phyloP scores from a whole-genome alignment of 2,888 invertebrate genomes.

The Stenurella melanura region DNA sequence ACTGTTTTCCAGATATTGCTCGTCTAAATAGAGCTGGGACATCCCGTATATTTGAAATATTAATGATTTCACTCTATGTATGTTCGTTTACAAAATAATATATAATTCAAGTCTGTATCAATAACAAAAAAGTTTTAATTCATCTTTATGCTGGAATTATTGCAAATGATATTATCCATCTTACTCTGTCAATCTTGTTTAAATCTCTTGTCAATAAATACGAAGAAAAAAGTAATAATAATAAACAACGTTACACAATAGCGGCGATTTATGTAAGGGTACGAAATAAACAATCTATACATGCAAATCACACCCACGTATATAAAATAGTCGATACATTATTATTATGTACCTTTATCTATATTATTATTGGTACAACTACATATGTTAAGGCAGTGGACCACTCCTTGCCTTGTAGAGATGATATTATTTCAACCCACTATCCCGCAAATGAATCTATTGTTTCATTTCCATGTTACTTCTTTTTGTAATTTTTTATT shows the following conservation, averaged over 20 bases:
- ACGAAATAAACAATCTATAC: constrained; percentile 56
- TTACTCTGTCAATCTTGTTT: constrained; percentile 16
- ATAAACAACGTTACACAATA: constrained; percentile 52
- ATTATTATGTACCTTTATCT: constrained; percentile 71
- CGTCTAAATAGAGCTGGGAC: no score
- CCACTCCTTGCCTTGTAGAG: constrained; percentile 69
- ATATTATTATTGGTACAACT: constrained; percentile 71
- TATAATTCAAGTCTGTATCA: no score
- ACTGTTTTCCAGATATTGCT: no score
- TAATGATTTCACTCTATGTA: no score
- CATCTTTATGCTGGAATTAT: neutral
- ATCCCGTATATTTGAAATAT: no score
- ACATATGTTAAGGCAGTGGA: constrained; percentile 68
- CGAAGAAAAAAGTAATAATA: constrained; percentile 36
- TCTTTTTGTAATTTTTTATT: constrained; percentile 42
- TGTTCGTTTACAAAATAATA: no score
- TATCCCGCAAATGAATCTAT: constrained; percentile 61
- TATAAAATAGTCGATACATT: constrained; percentile 68
- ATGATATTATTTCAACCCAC: constrained; percentile 70
- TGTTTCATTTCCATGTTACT: constrained; percentile 58
- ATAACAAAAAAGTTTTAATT: neutral
- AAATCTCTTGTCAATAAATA: constrained; percentile 35
- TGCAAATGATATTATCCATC: neutral
- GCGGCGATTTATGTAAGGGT: constrained; percentile 53
- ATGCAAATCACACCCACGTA: constrained; percentile 71